Conservation (phyloP, 30 jellyfish, hydroid and myxozoan genomes). For the Hydractinia symbiolongicarpus region DNA sequence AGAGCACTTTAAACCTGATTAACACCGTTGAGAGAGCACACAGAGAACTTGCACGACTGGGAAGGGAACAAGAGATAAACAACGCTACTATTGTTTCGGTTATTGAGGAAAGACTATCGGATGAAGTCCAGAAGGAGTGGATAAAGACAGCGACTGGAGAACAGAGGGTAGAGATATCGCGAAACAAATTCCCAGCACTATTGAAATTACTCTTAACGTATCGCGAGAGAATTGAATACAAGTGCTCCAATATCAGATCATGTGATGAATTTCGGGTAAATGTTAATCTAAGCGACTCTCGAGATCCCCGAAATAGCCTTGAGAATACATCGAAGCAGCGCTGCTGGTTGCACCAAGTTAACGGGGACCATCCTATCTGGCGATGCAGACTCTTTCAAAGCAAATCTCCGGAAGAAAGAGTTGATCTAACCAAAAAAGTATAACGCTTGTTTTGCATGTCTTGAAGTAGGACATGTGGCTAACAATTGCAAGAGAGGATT, state of each 20-base stretch:
- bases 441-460: constrained; percentile 29
- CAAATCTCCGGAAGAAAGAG: constrained; percentile 11
- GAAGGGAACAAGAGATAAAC: constrained; percentile 56
- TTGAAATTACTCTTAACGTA: constrained; percentile 11
- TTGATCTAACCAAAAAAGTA: no score
- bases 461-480: constrained; percentile 5
- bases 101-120: constrained; percentile 57
- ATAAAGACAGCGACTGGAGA: constrained; percentile 22
- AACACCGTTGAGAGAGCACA: constrained; percentile 56
- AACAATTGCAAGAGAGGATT: not conserved
- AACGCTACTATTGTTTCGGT: constrained; percentile 48
- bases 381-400: constrained; percentile 6
- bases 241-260: not conserved
- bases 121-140: constrained; percentile 56
- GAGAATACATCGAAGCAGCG: not conserved
- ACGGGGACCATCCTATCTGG: constrained; percentile 15
- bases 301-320: no score
- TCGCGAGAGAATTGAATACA: constrained; percentile 17
- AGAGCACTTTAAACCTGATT: constrained; percentile 50
- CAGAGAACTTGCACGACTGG: constrained; percentile 39
- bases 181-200: constrained; percentile 24
- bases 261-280: not conserved
- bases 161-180: constrained; percentile 35
- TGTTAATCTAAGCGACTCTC: not conserved
- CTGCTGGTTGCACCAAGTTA: not conserved